Base-by-base conservation (phyloP, 2,797 vertebrate genomes). In the Chloroceryle inda region DNA sequence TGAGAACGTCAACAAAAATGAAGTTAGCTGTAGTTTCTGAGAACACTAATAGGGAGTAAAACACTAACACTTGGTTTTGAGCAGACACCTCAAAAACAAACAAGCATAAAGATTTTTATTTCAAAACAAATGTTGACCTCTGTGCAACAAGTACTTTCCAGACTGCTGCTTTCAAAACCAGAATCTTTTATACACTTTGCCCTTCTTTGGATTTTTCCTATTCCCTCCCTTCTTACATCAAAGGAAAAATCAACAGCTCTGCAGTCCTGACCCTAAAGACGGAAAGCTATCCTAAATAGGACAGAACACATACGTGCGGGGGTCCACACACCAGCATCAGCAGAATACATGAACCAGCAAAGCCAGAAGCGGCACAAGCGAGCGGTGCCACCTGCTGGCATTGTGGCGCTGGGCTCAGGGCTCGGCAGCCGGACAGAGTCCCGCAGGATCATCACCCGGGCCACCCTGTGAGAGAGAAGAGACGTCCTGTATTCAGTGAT, bases 191-290 rank as follows among this genome's bases (percentile, higher is more conserved):
- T 22, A 40, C 24, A 11, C 22, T 92, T 77, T 9, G 19, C 19
- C 42, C 15, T 50, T 71, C 53, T 61, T 24, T 11, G 55, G n/a
- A 18, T 15, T 69, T 68, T 74, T 33, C 50, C 59, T 22, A 2
- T 38, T 37, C n/a, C 42, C 61, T 85, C 10, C n/a, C 21, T 8
- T 38, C 13, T 53, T n/a, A 6, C 18, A 38, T 1, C 23, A 11
- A 31, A 56, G 9, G 11, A 29, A 33, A 2, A 40, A 15, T 6
- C 40, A 12, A 1, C n/a, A 42, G 20, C 59, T 1, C 55, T 9
- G 71, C 16, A 20, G 22, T 1, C 14, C 37, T 1, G 68, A 11
- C 18, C 5, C 47, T 18, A 23, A 6, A 5, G 44, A 6, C 0
- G 1, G 31, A 16, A n/a, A 44, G 59, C 29, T 8, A 2, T 5